phyloP scores from a whole-genome alignment of 2,797 vertebrate species.

The Lateolabrax maculatus region DNA sequence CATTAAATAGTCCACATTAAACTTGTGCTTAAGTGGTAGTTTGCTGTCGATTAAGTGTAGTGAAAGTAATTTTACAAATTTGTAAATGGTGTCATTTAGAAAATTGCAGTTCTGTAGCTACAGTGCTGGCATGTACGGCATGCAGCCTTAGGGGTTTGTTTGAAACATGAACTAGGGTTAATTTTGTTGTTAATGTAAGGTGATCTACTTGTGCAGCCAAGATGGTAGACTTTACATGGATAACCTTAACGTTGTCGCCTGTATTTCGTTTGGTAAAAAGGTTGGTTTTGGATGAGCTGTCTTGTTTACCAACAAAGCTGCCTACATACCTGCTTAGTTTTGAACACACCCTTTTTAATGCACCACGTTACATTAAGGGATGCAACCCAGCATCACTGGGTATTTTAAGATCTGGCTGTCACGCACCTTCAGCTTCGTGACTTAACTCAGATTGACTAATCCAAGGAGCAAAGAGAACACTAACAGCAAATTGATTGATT shows the following conservation, averaged over 20 bases:
- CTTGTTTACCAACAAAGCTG: conserved; percentile 44
- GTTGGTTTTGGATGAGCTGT: not conserved
- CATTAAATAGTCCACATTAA: not conserved
- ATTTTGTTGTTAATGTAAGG: not conserved
- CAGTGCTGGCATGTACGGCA: not conserved
- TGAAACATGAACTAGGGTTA: not conserved
- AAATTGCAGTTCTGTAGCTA: not conserved
- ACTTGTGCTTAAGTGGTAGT: not conserved
- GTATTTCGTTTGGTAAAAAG: not conserved
- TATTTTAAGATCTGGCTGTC: not conserved
- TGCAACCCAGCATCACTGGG: not conserved
- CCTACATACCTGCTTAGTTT: not conserved
- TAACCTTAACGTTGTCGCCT: not conserved
- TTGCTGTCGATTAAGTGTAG: not conserved
- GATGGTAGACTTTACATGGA: not conserved
- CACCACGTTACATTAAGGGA: not conserved
- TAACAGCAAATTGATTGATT: not conserved
- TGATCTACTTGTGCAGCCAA: not conserved
- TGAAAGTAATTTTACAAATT: not conserved
- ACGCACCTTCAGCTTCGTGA: not conserved
- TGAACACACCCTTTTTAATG: not conserved
- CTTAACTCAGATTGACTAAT: not conserved
- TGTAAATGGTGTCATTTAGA: not conserved
- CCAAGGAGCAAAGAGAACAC: too few species aligned
- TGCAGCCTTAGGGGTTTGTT: not conserved